A percentile compares a stretch with the other conserved stretches of the same genome.
Evolutionary conservation across 1,140 invertebrate genomes (phyloP).

Genomic region (Subanguina moxae): DNA sequence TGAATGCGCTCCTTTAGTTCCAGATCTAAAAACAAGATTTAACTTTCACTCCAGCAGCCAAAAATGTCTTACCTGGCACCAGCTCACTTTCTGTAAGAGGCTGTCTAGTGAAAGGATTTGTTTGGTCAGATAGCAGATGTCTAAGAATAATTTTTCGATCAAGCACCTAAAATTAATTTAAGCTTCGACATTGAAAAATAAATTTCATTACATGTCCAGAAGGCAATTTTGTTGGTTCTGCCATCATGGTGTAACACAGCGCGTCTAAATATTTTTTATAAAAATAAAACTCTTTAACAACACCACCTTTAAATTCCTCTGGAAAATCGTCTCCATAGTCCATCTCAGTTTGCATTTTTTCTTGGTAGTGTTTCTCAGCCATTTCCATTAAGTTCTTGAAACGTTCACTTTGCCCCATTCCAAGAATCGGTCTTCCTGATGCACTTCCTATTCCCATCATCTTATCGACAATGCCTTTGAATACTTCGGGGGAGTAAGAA

Average conservation of each 20-base stretch:
- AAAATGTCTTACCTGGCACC: conserved; percentile 66
- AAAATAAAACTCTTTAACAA: not conserved
- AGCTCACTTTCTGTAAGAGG: conserved; percentile 83
- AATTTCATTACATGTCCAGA: conserved; percentile 70
- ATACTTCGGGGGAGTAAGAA: conserved; percentile 85
- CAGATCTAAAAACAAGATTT: conserved; percentile 29
- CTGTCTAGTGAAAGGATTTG: conserved; percentile 93
- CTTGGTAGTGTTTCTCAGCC: conserved; percentile 74
- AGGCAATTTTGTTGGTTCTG: conserved; percentile 85
- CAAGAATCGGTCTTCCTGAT: conserved; percentile 60
- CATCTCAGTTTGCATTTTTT: conserved; percentile 74
- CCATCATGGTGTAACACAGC: conserved; percentile 94
- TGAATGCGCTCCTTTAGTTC: conserved; percentile 46
- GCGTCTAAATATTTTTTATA: conserved; percentile 62
- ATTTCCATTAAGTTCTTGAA: conserved; percentile 75
- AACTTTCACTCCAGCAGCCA: not conserved
- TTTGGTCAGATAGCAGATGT: conserved; percentile 88
- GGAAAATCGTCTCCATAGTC: conserved; percentile 81
- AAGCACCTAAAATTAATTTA: conserved; percentile 67
- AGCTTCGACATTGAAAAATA: too few species aligned
- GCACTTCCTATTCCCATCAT: not conserved
- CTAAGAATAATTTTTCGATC: conserved; percentile 84
- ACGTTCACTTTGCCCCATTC: conserved; percentile 37
- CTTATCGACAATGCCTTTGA: conserved; percentile 75
- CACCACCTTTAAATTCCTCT: conserved; percentile 79